phyloP scores from a whole-genome alignment of 2,888 invertebrate species.

The Cylloceria caligata region DNA sequence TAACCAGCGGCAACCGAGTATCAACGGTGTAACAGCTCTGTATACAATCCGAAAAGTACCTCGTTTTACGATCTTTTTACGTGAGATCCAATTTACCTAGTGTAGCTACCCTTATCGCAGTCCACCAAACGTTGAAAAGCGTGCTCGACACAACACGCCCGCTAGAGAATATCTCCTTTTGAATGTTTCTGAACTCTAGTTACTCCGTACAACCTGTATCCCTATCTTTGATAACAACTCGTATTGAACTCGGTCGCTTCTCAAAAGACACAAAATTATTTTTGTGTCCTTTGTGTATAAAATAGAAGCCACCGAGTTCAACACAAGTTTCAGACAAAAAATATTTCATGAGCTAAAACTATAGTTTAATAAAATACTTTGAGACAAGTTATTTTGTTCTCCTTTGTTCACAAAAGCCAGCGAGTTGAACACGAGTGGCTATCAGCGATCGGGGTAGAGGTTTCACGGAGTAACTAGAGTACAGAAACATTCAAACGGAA shows the following conservation, averaged over 20 bases:
- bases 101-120: conserved; percentile 25
- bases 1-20: neutral
- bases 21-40: neutral
- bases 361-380: too few relatives aligned
- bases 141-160: neutral
- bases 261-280: too few relatives aligned
- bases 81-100: conserved; percentile 31
- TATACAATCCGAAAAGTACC: neutral
- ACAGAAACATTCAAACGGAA: too few relatives aligned
- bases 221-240: neutral
- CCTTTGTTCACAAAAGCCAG: too few relatives aligned
- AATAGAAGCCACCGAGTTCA: too few relatives aligned
- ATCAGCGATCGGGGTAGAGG: too few relatives aligned
- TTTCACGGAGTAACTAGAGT: too few relatives aligned
- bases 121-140: conserved; percentile 26
- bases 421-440: too few relatives aligned
- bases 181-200: neutral
- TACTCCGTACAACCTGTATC: neutral
- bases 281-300: too few relatives aligned
- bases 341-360: too few relatives aligned
- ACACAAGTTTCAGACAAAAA: too few relatives aligned
- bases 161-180: conserved; percentile 22
- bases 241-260: neutral
- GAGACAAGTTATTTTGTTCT: too few relatives aligned
- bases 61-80: conserved; percentile 5